These are phyloP conservation scores for Drosophila trapezifrons DNA, from an alignment of 1,140 invertebrate species.

Conservation along the genomic window DNA sequence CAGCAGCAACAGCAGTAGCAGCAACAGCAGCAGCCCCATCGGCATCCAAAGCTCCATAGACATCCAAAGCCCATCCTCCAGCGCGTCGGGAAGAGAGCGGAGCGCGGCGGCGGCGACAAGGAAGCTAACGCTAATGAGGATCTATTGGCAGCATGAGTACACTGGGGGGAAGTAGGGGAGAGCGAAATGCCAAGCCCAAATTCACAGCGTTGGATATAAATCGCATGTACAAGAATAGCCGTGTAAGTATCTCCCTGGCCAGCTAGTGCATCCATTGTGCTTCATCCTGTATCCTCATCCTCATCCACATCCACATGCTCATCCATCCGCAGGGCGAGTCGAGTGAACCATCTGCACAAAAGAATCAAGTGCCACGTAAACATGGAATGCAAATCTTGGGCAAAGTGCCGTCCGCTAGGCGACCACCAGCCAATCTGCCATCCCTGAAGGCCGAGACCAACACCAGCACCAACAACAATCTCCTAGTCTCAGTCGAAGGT, in stretches of 20 bases:
- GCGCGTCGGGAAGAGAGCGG: slow-evolving; percentile 57
- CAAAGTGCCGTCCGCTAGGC: slow-evolving; percentile 97
- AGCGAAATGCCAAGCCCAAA: slow-evolving; percentile 90
- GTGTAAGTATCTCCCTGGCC: slow-evolving; percentile 86
- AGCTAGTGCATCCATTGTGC: background rate
- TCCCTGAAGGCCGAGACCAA: slow-evolving; percentile 97
- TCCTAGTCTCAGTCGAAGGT: slow-evolving; percentile 82
- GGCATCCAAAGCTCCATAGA: slow-evolving; percentile 22
- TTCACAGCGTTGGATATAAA: slow-evolving; percentile 98
- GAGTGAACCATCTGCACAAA: slow-evolving; percentile 93
- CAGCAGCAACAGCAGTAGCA: background rate
- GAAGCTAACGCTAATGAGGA: slow-evolving; percentile 84
- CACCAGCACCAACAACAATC: slow-evolving; percentile 83
- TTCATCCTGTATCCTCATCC: background rate
- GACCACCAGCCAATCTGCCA: slow-evolving; percentile 98
- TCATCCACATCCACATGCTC: background rate
- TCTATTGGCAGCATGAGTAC: slow-evolving; percentile 92
- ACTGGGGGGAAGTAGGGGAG: slow-evolving; percentile 94
- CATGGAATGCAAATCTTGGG: slow-evolving; percentile 99
- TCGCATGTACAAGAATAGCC: slow-evolving; percentile 95
- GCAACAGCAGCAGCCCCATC: slow-evolving; percentile 7
- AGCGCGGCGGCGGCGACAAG: slow-evolving; percentile 78
- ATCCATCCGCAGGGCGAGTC: slow-evolving; percentile 90
- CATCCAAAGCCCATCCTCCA: slow-evolving; percentile 41
- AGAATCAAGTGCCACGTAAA: slow-evolving; percentile 95